These are phyloP conservation scores for Morpho helenor DNA, from an alignment of 2,888 invertebrate genomes.

Conservation along the genomic window DNA sequence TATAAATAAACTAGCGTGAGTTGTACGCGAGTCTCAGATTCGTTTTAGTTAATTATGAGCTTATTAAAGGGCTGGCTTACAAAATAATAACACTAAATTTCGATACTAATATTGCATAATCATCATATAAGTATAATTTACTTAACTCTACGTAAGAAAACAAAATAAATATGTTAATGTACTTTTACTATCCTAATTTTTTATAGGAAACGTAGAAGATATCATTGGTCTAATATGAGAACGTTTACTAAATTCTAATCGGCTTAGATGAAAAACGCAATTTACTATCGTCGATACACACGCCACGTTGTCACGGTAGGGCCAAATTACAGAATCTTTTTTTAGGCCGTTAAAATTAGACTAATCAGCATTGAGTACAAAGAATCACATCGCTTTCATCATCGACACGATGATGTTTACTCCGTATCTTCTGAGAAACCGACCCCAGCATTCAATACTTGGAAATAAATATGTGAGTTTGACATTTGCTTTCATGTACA, in stretches of 20 bases:
- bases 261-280: slow-evolving; percentile 26
- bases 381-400: slow-evolving; percentile 78
- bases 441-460: slow-evolving; percentile 74
- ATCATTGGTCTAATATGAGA: slow-evolving; percentile 6
- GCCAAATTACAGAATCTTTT: slow-evolving; percentile 54
- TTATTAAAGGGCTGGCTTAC: slow-evolving; percentile 45
- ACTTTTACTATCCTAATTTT: no score
- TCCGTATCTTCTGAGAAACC: slow-evolving; percentile 70
- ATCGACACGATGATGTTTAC: slow-evolving; percentile 78
- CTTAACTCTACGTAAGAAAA: no score
- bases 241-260: slow-evolving; percentile 29
- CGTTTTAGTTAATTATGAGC: slow-evolving; percentile 73
- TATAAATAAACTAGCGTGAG: slow-evolving; percentile 71
- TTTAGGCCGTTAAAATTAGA: slow-evolving; percentile 63
- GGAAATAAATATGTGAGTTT: slow-evolving; percentile 79
- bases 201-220: no score
- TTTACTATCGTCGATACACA: slow-evolving; percentile 26
- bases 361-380: slow-evolving; percentile 75
- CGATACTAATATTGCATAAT: slow-evolving; percentile 7
- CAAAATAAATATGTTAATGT: no score
- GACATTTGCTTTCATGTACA: slow-evolving; percentile 78
- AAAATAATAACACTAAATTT: slow-evolving; percentile 14
- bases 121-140: neutral
- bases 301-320: slow-evolving; percentile 60
- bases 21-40: slow-evolving; percentile 53